Evolutionary conservation across 2,888 invertebrate genomes (phyloP).

Genomic region (Strigamia transsilvanica): DNA sequence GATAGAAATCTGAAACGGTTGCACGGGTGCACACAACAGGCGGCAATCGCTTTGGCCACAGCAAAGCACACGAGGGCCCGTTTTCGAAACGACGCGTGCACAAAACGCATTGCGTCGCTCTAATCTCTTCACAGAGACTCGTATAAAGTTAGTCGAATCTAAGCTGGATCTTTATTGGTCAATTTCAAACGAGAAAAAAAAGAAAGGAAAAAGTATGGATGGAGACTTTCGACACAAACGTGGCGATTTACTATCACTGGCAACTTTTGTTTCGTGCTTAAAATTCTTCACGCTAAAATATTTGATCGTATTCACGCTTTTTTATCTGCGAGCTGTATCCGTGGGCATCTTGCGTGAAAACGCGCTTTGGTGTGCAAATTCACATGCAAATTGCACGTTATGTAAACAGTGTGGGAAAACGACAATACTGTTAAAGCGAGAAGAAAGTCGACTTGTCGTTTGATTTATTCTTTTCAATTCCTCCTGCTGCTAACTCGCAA

Average conservation of each 20-base stretch:
- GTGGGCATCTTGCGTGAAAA: background rate
- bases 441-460: slow-evolving; percentile 3
- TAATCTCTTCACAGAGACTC: slow-evolving; percentile 45
- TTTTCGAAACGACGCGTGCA: slow-evolving; percentile 33
- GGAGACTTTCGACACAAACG: background rate
- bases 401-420: slow-evolving; percentile 28
- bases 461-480: slow-evolving; percentile 43
- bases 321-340: background rate
- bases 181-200: slow-evolving; percentile 3
- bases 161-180: slow-evolving; percentile 46
- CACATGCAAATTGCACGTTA: slow-evolving; percentile 34
- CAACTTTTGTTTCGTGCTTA: slow-evolving; percentile 1
- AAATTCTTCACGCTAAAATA: background rate
- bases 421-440: background rate
- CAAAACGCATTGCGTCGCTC: slow-evolving; percentile 28
- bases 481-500: slow-evolving; percentile 36
- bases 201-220: background rate
- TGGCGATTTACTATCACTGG: background rate
- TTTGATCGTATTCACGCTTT: slow-evolving; percentile 10
- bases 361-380: slow-evolving; percentile 31
- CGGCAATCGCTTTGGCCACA: slow-evolving; percentile 47
- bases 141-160: slow-evolving; percentile 47
- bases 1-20: slow-evolving; percentile 47
- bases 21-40: slow-evolving; percentile 49
- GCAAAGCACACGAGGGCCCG: slow-evolving; percentile 45